A percentile compares a stretch with the other conserved stretches of the same genome.
These are phyloP conservation scores for Aromia moschata DNA, from an alignment of 2,888 invertebrate species.

Conservation along the genomic window DNA sequence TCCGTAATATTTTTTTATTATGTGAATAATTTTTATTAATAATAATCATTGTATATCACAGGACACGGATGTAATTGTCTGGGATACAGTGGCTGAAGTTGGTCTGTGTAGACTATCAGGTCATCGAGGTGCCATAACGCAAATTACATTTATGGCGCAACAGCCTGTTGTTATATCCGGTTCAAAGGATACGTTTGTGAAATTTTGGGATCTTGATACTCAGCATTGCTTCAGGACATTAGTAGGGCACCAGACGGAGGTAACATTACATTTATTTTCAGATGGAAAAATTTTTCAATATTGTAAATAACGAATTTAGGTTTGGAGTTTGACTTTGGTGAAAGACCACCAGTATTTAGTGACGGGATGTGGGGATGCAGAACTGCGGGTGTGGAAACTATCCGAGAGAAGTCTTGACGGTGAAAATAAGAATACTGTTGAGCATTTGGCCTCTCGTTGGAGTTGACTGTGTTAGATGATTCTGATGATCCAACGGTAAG, in stretches of 20 bases:
- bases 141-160: constrained; percentile 77
- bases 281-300: too few relatives aligned
- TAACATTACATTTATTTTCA: too few relatives aligned
- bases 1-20: constrained; percentile 51
- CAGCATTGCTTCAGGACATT: constrained; percentile 96
- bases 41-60: constrained; percentile 58
- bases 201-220: constrained; percentile 96
- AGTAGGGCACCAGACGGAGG: constrained; percentile 87
- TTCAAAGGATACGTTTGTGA: constrained; percentile 94
- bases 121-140: constrained; percentile 90
- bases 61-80: constrained; percentile 94
- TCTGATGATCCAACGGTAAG: constrained; percentile 66
- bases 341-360: constrained; percentile 84
- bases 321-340: constrained; percentile 85
- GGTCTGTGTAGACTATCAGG: constrained; percentile 91
- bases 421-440: constrained; percentile 59
- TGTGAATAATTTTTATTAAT: background rate
- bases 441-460: constrained; percentile 64
- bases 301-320: constrained; percentile 63
- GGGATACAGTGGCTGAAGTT: constrained; percentile 92
- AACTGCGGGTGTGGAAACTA: constrained; percentile 86
- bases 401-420: constrained; percentile 65
- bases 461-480: constrained; percentile 67
- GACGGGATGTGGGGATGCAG: constrained; percentile 87
- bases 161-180: constrained; percentile 78